These are phyloP conservation scores for Botia almorhae DNA, from an alignment of 2,797 vertebrate species.

Conservation along the genomic window DNA sequence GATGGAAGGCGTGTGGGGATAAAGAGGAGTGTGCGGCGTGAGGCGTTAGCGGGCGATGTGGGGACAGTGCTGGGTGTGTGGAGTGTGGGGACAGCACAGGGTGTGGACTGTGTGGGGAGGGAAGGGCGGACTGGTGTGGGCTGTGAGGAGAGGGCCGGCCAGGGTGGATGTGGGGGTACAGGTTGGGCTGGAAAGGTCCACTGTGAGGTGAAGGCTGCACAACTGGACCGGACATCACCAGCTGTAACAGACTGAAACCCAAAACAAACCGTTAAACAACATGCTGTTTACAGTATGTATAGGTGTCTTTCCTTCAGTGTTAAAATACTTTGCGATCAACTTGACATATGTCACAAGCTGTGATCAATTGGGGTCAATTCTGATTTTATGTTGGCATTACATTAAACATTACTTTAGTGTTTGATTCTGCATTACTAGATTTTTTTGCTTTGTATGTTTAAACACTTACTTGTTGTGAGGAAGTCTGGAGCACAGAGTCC, in stretches of 20 bases:
- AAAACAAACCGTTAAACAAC: background rate
- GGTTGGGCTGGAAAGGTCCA: constrained; percentile 77
- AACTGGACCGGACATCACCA: constrained; percentile 94
- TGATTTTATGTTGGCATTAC: too few species aligned
- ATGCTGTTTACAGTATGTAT: too few species aligned
- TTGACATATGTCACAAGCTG: too few species aligned
- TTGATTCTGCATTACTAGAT: background rate
- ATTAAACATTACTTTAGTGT: background rate
- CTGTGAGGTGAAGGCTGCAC: constrained; percentile 75
- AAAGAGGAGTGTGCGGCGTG: constrained; percentile 75
- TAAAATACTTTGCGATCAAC: too few species aligned
- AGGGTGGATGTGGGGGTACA: constrained; percentile 93
- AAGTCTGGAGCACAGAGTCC: constrained; percentile 78
- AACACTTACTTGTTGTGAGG: constrained; percentile 82
- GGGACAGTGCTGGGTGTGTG: constrained; percentile 66
- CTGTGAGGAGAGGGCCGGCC: constrained; percentile 73
- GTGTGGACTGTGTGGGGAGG: constrained; percentile 47
- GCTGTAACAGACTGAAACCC: constrained; percentile 89
- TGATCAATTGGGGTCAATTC: too few species aligned
- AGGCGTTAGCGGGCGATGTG: constrained; percentile 55
- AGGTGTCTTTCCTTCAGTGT: too few species aligned
- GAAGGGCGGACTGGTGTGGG: constrained; percentile 59
- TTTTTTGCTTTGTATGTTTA: constrained; percentile 10
- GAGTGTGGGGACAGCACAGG: constrained; percentile 71
- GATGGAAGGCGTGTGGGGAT: constrained; percentile 81